Evolutionary conservation across 2,888 invertebrate species (phyloP), one percentile per base, ranked within the genome.

Genomic region (Augochlorella aurata): DNA sequence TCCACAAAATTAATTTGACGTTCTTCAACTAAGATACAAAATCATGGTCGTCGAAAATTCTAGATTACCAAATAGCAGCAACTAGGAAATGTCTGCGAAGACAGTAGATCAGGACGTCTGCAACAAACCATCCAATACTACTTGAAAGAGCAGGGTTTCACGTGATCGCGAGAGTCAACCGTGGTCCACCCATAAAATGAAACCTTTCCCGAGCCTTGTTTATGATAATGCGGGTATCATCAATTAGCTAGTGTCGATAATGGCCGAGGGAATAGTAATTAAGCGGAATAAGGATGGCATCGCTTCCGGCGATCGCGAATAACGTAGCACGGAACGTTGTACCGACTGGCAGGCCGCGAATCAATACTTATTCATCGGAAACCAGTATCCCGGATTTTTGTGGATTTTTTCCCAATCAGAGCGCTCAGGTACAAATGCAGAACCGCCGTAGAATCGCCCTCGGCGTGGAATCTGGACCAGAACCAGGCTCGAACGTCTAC

Each of bases 381-480:
- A 72, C 78, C 80, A 63, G 80, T 72, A 79, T 77, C 18, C 9
- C 10, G 18, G 18, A 78, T 69, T 68, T 80, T 80, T 66, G 12
- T 29, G 7, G 68, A 47, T 74, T 54, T 14, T 74, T 69, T 47
- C 21, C 38, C 45, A 61, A 63, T 77, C 70, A 24, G 49, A 24
- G 29, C 44, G 24, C 14, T 49, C 75, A 10, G 2, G 44, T 45
- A 18, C 9, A 63, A 44, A 72, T 24, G 54, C 44, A 18, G 66
- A 69, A 47, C 38, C 45, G 49, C 50, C 21, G 9, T 52, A 21
- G 47, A 45, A 52, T 79, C 21, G 65, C 69, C 76, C 24, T 54
- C 63, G 10, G 76, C 65, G 54, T 24, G n/a, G 24, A 44, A 54
- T 61, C n/a, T n/a, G 68, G 66, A 54, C 67, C 16, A n/a, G 74